Evolutionary conservation across 1,140 invertebrate species (phyloP).

Genomic region (Ceratitis capitata): DNA sequence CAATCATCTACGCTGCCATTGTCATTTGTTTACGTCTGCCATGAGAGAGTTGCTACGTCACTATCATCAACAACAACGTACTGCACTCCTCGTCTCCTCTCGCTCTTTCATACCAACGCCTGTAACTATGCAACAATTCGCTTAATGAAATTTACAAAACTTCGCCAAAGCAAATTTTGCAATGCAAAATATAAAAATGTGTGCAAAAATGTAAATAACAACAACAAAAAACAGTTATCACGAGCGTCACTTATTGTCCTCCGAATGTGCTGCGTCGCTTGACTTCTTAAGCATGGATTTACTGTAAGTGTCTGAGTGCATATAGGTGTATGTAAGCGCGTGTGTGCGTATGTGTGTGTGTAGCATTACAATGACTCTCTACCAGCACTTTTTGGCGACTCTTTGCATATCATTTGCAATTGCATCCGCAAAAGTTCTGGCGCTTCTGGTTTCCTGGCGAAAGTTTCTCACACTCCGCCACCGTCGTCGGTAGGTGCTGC

Average conservation of each 20-base stretch:
- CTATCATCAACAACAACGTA: background rate
- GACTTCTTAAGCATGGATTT: background rate
- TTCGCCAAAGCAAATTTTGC: background rate
- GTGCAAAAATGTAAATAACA: background rate
- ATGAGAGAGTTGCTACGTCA: background rate
- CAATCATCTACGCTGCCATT: background rate
- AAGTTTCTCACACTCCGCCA: background rate
- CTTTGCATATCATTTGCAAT: conserved; percentile 40
- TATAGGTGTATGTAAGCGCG: too few species aligned
- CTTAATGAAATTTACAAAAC: conserved; percentile 42
- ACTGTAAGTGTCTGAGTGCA: too few species aligned
- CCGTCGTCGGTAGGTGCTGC: background rate
- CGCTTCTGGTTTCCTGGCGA: background rate
- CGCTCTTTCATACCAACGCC: background rate
- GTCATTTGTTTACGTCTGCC: conserved; percentile 20
- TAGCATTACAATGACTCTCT: background rate
- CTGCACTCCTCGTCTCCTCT: background rate
- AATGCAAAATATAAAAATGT: conserved; percentile 5
- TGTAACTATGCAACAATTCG: conserved; percentile 36
- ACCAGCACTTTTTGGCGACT: conserved; percentile 30
- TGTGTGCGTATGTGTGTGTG: background rate
- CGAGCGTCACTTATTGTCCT: background rate
- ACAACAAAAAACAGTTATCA: background rate
- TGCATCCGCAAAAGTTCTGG: conserved; percentile 20
- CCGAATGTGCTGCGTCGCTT: background rate